Evolutionary conservation across 2,797 vertebrate species (phyloP).

Genomic region (Dendrocincla tyrannina): DNA sequence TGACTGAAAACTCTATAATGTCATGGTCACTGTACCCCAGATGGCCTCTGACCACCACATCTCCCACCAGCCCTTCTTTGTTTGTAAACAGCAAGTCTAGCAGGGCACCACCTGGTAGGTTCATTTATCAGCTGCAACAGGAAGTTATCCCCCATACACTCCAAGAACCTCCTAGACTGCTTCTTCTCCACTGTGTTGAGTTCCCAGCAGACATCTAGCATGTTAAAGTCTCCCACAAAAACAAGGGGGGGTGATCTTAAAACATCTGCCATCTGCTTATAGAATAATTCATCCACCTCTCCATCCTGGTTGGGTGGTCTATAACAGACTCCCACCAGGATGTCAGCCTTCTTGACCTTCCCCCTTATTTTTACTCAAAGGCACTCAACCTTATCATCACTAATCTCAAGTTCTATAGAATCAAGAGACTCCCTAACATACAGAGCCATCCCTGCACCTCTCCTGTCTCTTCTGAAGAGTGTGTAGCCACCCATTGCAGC

Average conservation of each 20-base stretch:
- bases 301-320: background rate
- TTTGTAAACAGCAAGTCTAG: background rate
- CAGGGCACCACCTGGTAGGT: too few relatives aligned
- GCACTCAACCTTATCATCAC: background rate
- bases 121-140: background rate
- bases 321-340: background rate
- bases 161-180: background rate
- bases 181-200: background rate
- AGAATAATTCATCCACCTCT: background rate
- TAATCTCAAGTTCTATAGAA: background rate
- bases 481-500: background rate
- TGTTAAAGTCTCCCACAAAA: background rate
- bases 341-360: background rate
- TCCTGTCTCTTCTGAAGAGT: background rate
- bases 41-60: background rate
- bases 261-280: background rate
- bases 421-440: background rate
- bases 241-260: background rate
- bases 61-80: background rate
- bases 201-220: background rate
- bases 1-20: background rate
- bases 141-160: too few relatives aligned
- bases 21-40: background rate
- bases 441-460: background rate
- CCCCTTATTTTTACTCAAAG: background rate